Evolutionary conservation across 37 sponge, comb jelly and placozoan genomes (phyloP).

Genomic region (Halichondria panicea): DNA sequence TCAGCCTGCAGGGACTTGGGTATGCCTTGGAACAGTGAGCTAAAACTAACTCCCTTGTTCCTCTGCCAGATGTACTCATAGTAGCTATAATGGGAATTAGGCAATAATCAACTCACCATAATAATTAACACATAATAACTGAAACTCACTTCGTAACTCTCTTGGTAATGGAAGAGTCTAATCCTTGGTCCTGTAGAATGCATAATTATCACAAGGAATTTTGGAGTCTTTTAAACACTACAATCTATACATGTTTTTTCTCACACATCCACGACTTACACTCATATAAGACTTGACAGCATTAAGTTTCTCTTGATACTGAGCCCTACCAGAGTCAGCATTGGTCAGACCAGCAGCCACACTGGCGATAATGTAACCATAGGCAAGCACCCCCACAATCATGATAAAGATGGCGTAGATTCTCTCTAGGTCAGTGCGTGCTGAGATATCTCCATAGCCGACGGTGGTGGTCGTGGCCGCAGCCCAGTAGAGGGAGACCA

Average conservation of each 20-base stretch:
- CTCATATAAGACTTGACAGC: conserved; percentile 61
- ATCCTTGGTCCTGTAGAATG: conserved; percentile 34
- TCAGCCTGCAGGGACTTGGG: conserved; percentile 73
- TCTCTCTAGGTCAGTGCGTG: conserved; percentile 67
- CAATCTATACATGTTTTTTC: too few species aligned
- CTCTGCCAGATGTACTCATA: conserved; percentile 74
- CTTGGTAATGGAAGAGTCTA: conserved; percentile 14
- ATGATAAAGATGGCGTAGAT: conserved; percentile 48
- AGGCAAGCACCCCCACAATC: conserved; percentile 63
- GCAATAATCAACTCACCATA: not conserved
- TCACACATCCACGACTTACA: too few species aligned
- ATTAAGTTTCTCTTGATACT: conserved; percentile 70
- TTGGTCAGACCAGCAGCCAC: conserved; percentile 84
- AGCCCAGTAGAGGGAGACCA: conserved; percentile 79
- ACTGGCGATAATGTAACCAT: conserved; percentile 83
- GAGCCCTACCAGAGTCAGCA: conserved; percentile 59
- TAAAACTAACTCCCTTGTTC: conserved; percentile 68
- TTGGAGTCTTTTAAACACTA: too few species aligned
- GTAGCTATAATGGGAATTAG: conserved; percentile 25
- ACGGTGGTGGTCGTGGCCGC: conserved; percentile 74
- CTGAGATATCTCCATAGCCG: conserved; percentile 78
- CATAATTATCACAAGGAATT: too few species aligned
- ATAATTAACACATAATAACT: not conserved
- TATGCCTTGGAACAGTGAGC: conserved; percentile 72
- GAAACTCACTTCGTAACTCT: conserved; percentile 52